Base-by-base conservation (phyloP, 1,140 invertebrate genomes). In the Drosophila mauritiana region DNA sequence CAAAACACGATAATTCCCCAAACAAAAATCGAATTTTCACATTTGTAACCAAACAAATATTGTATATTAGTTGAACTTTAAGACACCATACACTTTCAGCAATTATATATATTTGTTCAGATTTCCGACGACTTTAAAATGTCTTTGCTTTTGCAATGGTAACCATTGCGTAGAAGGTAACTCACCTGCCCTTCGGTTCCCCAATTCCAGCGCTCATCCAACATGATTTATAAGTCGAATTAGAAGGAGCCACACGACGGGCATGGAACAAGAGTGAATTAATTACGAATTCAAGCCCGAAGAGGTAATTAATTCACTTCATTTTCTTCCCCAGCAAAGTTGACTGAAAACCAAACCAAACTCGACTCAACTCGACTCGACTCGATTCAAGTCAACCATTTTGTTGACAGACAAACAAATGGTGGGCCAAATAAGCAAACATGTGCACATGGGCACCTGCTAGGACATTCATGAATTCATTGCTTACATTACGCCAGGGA, bases 221-320 rank as follows among this genome's bases (percentile, higher is more conserved):
- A 56, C 67, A 69, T 69, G 64, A 68, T 70, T 69, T 69, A 68
- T 68, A 68, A 68, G 64, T 65, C 61, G 64, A 68, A 48, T 48
- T 45, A 70, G 67, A 48, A 27, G 52, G 49, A 68, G 36, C 57
- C 34, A 45, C 43, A 54, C 42, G 62, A 54, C n/a, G 58, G 27
- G 39, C 40, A 43, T 12, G 27, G 37, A 74, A 75, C 53, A 65
- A 75, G 72, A 64, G 20, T 36, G 54, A 75, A 75, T 65, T 64
- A 75, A 75, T 75, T 75, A 75, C 73, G 73, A 65, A 75, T 75
- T 75, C 73, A 75, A 74, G 59, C 59, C 72, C 72, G 51, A 75
- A 65, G 52, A 75, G 61, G 61, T 75, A 75, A 75, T 75, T 75
- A 75, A 75, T 75, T 75, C 73, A 65, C 62, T 75, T 57, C 45